These are phyloP conservation scores for Petroica traversi DNA, from an alignment of 2,113 vertebrate species.

Conservation along the genomic window DNA sequence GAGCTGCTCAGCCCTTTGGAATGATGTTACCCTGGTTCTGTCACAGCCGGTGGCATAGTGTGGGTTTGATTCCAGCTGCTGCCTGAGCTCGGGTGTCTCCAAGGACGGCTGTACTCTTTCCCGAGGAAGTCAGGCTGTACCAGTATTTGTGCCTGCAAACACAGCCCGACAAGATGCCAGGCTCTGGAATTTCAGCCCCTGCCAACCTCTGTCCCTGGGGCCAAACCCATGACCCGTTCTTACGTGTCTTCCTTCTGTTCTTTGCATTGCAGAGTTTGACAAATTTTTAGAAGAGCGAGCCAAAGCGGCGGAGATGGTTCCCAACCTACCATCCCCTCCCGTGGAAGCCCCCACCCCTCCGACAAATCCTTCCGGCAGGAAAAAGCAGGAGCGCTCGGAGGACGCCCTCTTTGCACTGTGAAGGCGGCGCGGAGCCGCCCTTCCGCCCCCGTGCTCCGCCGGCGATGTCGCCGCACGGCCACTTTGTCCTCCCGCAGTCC, in stretches of 20 bases:
- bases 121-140: neutral
- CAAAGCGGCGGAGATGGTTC: slow-evolving; percentile 91
- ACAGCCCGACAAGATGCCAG: neutral
- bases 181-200: neutral
- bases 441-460: neutral
- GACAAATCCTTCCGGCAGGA: slow-evolving; percentile 72
- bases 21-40: slow-evolving; percentile 24
- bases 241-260: neutral
- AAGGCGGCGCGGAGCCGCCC: slow-evolving; percentile 15
- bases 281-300: slow-evolving; percentile 97
- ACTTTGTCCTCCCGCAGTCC: neutral
- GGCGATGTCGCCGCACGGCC: neutral
- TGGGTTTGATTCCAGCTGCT: slow-evolving; percentile 23
- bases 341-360: slow-evolving; percentile 73
- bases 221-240: neutral
- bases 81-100: neutral
- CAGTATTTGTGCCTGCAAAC: neutral
- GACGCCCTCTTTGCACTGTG: slow-evolving; percentile 91
- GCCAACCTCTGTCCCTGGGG: neutral
- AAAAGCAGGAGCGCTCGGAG: slow-evolving; percentile 86
- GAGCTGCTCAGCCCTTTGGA: slow-evolving; percentile 31
- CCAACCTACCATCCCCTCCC: slow-evolving; percentile 85
- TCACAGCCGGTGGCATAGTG: neutral
- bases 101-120: neutral
- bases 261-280: slow-evolving; percentile 89